Conservation (phyloP, 1,140 invertebrate genomes). For the Pectinophora gossypiella region DNA sequence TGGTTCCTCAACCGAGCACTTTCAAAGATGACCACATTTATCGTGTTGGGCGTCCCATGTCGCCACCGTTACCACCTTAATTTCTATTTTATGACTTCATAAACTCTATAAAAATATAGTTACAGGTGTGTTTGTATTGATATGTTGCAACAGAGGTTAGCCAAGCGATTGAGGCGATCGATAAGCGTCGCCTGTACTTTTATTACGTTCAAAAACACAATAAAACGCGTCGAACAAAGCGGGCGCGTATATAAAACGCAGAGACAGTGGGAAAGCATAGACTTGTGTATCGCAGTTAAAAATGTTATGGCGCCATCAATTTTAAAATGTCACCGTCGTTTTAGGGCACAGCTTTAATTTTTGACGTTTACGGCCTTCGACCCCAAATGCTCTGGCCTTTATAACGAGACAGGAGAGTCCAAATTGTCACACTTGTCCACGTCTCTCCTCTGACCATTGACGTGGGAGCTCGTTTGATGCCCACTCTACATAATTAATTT, state of each 20-base stretch:
- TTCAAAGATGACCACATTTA: no score
- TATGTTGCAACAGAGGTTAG: no score
- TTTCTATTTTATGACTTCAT: no score
- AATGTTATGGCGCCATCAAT: slow-evolving; percentile 57
- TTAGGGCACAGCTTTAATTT: slow-evolving; percentile 41
- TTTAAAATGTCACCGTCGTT: slow-evolving; percentile 43
- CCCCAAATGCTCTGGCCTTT: neutral
- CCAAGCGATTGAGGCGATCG: no score
- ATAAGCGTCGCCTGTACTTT: no score
- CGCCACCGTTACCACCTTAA: no score
- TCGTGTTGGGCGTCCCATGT: no score
- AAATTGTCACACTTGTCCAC: no score
- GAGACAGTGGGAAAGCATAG: slow-evolving; percentile 44
- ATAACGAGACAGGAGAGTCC: neutral
- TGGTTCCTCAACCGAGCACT: no score
- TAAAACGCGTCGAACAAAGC: slow-evolving; percentile 46
- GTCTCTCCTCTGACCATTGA: no score
- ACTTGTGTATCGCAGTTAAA: slow-evolving; percentile 45
- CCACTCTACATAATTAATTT: neutral
- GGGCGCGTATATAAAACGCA: slow-evolving; percentile 47
- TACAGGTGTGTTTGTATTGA: no score
- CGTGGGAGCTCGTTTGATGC: neutral
- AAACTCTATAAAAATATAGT: no score
- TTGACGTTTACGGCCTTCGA: slow-evolving; percentile 44
- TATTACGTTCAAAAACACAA: slow-evolving; percentile 47